Conservation (phyloP, 2,797 vertebrate species). For the Rhincodon typus region DNA sequence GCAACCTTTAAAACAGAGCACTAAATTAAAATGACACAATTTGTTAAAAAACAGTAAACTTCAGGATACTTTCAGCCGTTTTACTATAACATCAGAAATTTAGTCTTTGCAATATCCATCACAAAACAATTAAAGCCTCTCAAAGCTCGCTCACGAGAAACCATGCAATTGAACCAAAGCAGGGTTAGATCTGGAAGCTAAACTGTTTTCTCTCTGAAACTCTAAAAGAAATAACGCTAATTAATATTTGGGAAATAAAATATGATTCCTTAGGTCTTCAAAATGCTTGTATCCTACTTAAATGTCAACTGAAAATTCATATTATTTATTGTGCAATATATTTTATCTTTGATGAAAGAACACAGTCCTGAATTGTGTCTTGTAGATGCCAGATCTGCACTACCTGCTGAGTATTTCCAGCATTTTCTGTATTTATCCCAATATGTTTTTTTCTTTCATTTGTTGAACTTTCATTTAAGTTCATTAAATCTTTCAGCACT, state of each 20-base stretch:
- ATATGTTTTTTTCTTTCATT: neutral
- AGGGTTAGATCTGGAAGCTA: neutral
- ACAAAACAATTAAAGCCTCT: neutral
- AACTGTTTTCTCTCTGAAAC: neutral
- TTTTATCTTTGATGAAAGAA: neutral
- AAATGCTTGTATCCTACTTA: neutral
- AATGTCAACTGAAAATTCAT: neutral
- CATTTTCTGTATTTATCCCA: neutral
- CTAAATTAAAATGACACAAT: neutral
- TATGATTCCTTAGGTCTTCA: neutral
- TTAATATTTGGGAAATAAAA: neutral
- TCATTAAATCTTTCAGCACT: neutral
- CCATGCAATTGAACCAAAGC: neutral
- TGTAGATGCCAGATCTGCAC: too few species aligned
- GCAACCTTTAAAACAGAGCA: neutral
- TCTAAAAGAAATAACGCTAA: neutral
- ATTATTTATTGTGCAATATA: neutral
- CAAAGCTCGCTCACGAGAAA: neutral
- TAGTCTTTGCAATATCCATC: neutral
- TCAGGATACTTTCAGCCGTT: neutral
- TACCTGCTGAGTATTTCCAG: too few species aligned
- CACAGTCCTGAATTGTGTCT: too few species aligned
- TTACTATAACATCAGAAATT: neutral
- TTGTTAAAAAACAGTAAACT: neutral
- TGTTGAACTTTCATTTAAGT: neutral